Conservation (phyloP, 2,888 invertebrate species). For the Rhabditophanes sp. region DNA sequence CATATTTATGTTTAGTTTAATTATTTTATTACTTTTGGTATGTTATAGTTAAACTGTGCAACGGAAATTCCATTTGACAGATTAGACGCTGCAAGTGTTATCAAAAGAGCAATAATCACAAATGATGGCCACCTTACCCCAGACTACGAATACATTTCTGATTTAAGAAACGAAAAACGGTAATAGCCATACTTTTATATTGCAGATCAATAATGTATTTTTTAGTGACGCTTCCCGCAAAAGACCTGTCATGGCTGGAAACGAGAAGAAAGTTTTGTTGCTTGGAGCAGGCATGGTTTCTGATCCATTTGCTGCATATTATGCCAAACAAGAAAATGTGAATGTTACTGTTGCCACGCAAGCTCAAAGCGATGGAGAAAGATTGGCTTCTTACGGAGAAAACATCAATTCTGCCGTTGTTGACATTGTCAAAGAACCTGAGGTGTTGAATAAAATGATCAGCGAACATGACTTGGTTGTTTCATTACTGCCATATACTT, state of each 20-base stretch:
- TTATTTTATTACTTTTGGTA: background rate
- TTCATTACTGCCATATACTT: slow-evolving; percentile 69
- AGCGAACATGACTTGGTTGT: slow-evolving; percentile 52
- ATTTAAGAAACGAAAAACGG: slow-evolving; percentile 54
- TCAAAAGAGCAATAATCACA: slow-evolving; percentile 68
- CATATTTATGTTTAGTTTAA: slow-evolving; percentile 3
- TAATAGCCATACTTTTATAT: slow-evolving; percentile 6
- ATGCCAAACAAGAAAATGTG: slow-evolving; percentile 63
- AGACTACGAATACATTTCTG: slow-evolving; percentile 82
- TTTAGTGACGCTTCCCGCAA: slow-evolving; percentile 61
- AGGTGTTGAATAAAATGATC: slow-evolving; percentile 58
- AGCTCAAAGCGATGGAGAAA: slow-evolving; percentile 72
- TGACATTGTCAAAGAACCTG: slow-evolving; percentile 61
- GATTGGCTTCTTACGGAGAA: slow-evolving; percentile 58
- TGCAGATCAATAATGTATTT: background rate
- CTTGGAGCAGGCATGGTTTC: slow-evolving; percentile 88
- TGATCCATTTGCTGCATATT: slow-evolving; percentile 80
- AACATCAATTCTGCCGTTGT: slow-evolving; percentile 62
- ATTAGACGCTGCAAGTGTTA: slow-evolving; percentile 27
- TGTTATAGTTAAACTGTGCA: slow-evolving; percentile 31
- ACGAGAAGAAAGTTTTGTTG: slow-evolving; percentile 56
- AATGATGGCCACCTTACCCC: slow-evolving; percentile 82
- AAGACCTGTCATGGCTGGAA: slow-evolving; percentile 52
- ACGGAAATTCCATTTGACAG: slow-evolving; percentile 33
- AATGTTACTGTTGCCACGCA: slow-evolving; percentile 56